Conservation (phyloP, 1,140 invertebrate species). For the Kradibia gibbosae region DNA sequence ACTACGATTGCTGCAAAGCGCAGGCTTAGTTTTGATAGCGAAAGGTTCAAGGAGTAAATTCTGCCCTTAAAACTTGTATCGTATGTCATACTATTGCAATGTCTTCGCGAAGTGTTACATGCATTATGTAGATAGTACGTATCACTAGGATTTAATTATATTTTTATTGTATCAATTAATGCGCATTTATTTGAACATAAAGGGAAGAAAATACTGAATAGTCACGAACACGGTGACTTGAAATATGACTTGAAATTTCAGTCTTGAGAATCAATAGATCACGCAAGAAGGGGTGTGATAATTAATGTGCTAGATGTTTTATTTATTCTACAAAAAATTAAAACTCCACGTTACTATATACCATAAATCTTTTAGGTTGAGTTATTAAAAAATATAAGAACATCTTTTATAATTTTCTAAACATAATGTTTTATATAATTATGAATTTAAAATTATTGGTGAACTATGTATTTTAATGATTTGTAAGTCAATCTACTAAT, state of each 20-base stretch:
- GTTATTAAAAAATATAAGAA: background rate
- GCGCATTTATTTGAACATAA: background rate
- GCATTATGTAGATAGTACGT: background rate
- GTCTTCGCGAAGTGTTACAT: background rate
- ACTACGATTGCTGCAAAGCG: background rate
- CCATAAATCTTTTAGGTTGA: background rate
- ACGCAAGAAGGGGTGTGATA: background rate
- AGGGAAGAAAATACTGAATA: background rate
- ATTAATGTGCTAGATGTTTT: background rate
- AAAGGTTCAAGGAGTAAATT: background rate
- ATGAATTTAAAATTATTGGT: background rate
- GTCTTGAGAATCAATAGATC: background rate
- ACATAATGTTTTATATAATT: background rate
- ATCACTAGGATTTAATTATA: background rate
- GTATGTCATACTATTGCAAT: background rate
- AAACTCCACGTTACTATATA: background rate
- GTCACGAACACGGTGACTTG: background rate
- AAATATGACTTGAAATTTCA: background rate
- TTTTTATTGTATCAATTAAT: background rate
- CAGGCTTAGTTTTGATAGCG: background rate
- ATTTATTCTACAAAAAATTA: background rate
- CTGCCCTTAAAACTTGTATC: background rate
- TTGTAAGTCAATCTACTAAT: background rate
- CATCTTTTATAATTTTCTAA: background rate
- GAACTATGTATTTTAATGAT: background rate